Base-by-base conservation (phyloP, 2,888 invertebrate species). In the Rhagonycha lutea region DNA sequence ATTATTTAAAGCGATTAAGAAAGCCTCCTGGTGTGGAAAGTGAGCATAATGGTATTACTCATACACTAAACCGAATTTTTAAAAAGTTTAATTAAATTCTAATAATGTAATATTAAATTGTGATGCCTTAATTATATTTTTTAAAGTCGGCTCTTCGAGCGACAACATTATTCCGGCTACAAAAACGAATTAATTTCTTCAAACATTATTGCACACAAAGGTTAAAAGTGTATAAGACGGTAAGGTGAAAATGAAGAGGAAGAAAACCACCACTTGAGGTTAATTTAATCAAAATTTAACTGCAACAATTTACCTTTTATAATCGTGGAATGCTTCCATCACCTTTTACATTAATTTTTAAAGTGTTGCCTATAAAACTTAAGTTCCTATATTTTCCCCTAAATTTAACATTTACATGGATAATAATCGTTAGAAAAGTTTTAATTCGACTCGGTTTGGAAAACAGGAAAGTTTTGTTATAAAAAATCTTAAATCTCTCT, bases 271-370 rank as follows among this genome's bases (percentile, higher is more conserved):
- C 72, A 68, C 68, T 72, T 68, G 61, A 61, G 61, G 61, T 61
- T 68, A 72, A 72, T 72, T 72, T 68, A 68, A 68, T 61, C 61
- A 61, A 72, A 72, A 68, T 68, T 72, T 68, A 72, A 72, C 68
- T 72, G 68, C 68, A 68, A 72, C 68, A 61, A 61, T 68, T 72
- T 68, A 68, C 24, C 61, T 67, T 72, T 72, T 72, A 72, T 61
- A 23, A 68, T 61, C 61, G 68, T 29, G 68, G 32, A 67, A 68
- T 72, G 68, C 29, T 68, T 68, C 67, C 68, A 61, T 68, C 72
- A 72, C 72, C 72, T 72, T 68, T 68, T 68, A 72, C 68, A 61
- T 18, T 68, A 68, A 72, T 72, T 72, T 72, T 72, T 61, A 61
- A 61, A 68, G 61, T 61, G 67, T 68, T 61, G 47, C 24, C 61